These are phyloP conservation scores for Microtus oregoni DNA, from an alignment of 2,113 vertebrate genomes.

Conservation along the genomic window DNA sequence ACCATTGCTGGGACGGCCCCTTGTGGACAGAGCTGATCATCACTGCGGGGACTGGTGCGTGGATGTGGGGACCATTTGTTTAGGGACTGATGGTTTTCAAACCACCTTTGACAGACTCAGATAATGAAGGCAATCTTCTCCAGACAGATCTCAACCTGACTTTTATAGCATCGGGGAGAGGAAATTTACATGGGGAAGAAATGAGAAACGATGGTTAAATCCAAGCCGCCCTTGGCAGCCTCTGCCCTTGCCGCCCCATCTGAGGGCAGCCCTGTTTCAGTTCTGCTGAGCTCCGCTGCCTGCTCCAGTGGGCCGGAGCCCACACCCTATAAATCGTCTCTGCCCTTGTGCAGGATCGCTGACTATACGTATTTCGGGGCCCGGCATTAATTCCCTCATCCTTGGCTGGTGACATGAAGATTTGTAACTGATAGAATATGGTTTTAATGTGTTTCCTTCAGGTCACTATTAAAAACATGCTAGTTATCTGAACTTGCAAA, in stretches of 20 bases:
- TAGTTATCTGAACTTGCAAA: constrained; percentile 79
- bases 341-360: constrained; percentile 74
- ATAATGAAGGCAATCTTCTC: constrained; percentile 67
- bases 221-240: not conserved
- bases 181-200: constrained; percentile 55
- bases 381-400: constrained; percentile 79
- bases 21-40: not conserved
- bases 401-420: constrained; percentile 82
- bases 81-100: constrained; percentile 15
- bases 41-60: not conserved
- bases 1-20: not conserved
- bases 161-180: constrained; percentile 15
- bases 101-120: constrained; percentile 50
- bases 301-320: constrained; percentile 62
- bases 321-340: constrained; percentile 82
- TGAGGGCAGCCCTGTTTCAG: constrained; percentile 71
- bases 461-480: constrained; percentile 82
- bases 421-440: constrained; percentile 82
- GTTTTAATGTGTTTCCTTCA: constrained; percentile 87
- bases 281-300: constrained; percentile 71
- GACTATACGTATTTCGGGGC: constrained; percentile 78
- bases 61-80: not conserved
- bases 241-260: not conserved
- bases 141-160: constrained; percentile 65
- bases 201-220: constrained; percentile 65